Evolutionary conservation across 1,140 invertebrate genomes (phyloP), one percentile per base, ranked within the genome.

Genomic region (Andrena cerasifolii): DNA sequence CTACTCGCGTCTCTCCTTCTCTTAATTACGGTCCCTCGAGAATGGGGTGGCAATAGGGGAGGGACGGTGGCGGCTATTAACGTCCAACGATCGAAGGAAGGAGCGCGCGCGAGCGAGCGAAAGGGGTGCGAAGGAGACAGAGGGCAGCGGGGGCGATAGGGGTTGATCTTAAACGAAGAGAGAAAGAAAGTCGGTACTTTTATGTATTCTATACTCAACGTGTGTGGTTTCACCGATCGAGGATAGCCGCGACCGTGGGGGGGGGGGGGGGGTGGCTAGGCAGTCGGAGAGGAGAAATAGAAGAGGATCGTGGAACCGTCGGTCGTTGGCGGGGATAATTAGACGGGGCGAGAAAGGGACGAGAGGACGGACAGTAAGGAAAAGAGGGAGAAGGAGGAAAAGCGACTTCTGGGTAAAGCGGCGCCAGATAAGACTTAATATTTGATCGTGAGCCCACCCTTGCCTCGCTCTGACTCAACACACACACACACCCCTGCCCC

Each of bases 341-440:
- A 91, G 89, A 89, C 83, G 83, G 77, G 82, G 84, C 83, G 81
- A 81, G 72, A 86, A 82, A 71, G 78, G 79, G 83, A 76, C 54
- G 59, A 82, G 54, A 66, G 14, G 26, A 68, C 21, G 26, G 33
- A 28, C 45, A 43, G 74, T 54, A 74, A 36, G 65, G 82, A 36
- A 63, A 45, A n/a, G 43, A 43, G 74, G 58, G 72, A 36, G 65
- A 83, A 36, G 61, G 51, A n/a, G 43, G 47, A 53, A 45, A 36
- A 49, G 45, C 54, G 74, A 83, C 76, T 89, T 88, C 87, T 86
- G 84, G 84, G 83, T 89, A 89, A 91, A 89, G 86, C 89, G 89
- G 89, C 89, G 90, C 90, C 89, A 90, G 90, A 91, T 91, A 91
- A 91, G 90, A 90, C 90, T 91, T 91, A 90, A 91, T 90, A 91